Base-by-base conservation (phyloP, 2,888 invertebrate genomes). In the Oegoconia quadripuncta region DNA sequence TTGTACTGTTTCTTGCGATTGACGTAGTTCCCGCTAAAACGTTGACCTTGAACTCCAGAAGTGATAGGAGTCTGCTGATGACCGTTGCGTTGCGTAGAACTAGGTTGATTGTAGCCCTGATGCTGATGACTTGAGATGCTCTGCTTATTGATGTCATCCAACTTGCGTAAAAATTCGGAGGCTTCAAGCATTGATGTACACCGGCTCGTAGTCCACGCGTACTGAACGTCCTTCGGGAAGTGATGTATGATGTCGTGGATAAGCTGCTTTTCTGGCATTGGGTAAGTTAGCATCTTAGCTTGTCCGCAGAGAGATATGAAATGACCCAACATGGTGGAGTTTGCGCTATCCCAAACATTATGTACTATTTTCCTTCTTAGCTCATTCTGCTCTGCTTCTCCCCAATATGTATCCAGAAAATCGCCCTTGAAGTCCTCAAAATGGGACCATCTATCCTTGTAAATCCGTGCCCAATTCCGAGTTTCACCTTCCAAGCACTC, bases 61-160 rank as follows among this genome's bases (percentile, higher is more conserved):
- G n/a, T 23, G 23, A 23, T 23, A n/a, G 6, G 23, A 9, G 3
- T 4, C 5, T 4, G 23, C n/a, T 3, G 3, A 23, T 23, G 3
- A 3, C 23, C 3, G 3, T 3, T 4, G 6, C 23, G 23, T 3
- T 23, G 6, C 6, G 6, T 9, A 3, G 23, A 7, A 7, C 3
- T 3, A 9, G 3, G n/a, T 23, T 23, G 23, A 23, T n/a, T n/a
- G n/a, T n/a, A n/a, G n/a, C n/a, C n/a, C n/a, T n/a, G n/a, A n/a
- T n/a, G n/a, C n/a, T n/a, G n/a, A n/a, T n/a, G n/a, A n/a, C n/a
- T n/a, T n/a, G n/a, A n/a, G n/a, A n/a, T n/a, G n/a, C n/a, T 23
- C 13, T 35, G 35, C 11, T 18, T 27, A 6, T 27, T 23, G 1
- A 35, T 35, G 9, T 3, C n/a, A 14, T 35, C 35, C 28, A 35